Base-by-base conservation (phyloP, 1,140 invertebrate species). In the Drosophila eugracilis region DNA sequence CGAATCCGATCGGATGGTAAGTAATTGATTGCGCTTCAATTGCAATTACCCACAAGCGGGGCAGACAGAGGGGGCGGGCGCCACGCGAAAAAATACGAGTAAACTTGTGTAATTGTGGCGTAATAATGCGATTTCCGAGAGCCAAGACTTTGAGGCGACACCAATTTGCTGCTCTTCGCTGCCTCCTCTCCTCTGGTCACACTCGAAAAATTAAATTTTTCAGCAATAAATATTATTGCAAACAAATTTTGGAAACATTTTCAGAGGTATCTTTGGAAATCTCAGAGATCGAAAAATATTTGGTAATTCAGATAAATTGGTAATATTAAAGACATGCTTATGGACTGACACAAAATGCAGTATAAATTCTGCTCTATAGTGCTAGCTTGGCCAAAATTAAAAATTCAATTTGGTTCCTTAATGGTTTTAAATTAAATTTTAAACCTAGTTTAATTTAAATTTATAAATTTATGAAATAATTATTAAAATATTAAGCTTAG, bases 1-100 rank as follows among this genome's bases (percentile, higher is more conserved):
- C 62, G 47, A 63, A 65, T 80, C 69, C 81, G 84, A 84, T 74
- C 81, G 86, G 74, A 67, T 67, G 63, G 63, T 78, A 73, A 79
- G 86, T 90, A 90, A 90, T 90, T 90, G 86, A 90, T 90, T 90
- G 86, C 86, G 75, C 86, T 90, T 90, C 86, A 90, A 90, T 90
- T 90, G 86, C 86, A 90, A 90, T 90, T 90, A 90, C 86, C 74
- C 58, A 37, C 48, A 44, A 44, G 58, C 49, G 49, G 52, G 39
- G 47, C 0, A 7, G 22, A 54, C 22, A 41, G 50, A 14, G 37
- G 42, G 15, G 44, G 17, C 60, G 39, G 50, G 39, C 30, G 47
- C 44, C 59, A 48, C 49, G 49, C 53, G 65, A 44, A 19, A 60
- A 53, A 66, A 44, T 30, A 47, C 32, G 30, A 42, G 47, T 42